phyloP scores from a whole-genome alignment of 2,888 invertebrate species.

The Xanthorhoe spadicearia region DNA sequence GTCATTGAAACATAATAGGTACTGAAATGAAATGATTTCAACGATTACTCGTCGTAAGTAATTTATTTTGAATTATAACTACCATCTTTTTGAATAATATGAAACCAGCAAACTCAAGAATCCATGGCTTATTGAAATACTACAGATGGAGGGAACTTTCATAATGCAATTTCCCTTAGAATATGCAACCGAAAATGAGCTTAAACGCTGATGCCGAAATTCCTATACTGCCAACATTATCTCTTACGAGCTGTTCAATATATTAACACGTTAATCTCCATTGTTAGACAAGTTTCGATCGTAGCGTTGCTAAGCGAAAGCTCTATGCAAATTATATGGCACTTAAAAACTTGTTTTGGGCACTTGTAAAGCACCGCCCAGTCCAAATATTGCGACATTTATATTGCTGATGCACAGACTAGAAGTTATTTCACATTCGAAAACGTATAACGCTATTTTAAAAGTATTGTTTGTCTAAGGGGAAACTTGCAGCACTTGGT shows the following conservation, averaged over 20 bases:
- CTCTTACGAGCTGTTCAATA: slow-evolving; percentile 63
- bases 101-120: neutral
- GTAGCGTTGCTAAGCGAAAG: neutral
- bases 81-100: neutral
- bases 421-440: too few relatives aligned
- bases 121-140: neutral
- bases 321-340: neutral
- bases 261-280: slow-evolving; percentile 64
- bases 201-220: slow-evolving; percentile 52
- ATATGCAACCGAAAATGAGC: slow-evolving; percentile 29
- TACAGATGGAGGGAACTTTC: slow-evolving; percentile 12
- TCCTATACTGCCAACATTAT: slow-evolving; percentile 57
- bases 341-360: neutral
- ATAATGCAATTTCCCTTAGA: slow-evolving; percentile 8
- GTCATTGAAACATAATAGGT: too few relatives aligned
- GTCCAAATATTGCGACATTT: too few relatives aligned
- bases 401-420: too few relatives aligned
- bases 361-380: neutral
- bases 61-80: too few relatives aligned
- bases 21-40: too few relatives aligned
- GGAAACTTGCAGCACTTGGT: too few relatives aligned
- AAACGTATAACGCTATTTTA: too few relatives aligned
- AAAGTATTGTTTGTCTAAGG: too few relatives aligned
- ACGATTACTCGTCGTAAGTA: too few relatives aligned
- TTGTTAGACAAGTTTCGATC: slow-evolving; percentile 3